Evolutionary conservation across 1,140 invertebrate species (phyloP).

Genomic region (Bombus affinis): DNA sequence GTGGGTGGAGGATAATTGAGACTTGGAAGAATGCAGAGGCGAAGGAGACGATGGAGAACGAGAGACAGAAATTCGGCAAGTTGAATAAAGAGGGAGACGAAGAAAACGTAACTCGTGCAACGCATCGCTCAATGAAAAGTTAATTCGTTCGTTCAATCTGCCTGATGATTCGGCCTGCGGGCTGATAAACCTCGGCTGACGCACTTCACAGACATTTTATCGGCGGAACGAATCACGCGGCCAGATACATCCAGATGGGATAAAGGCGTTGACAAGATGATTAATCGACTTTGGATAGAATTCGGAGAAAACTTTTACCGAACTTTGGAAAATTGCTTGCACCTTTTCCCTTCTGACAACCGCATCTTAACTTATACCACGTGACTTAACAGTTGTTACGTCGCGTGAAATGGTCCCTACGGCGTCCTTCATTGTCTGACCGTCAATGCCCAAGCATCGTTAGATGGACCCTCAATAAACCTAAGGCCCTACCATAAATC

Average conservation of each 20-base stretch:
- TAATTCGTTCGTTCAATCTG: slow-evolving; percentile 68
- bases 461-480: no score
- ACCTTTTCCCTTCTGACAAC: no score
- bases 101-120: slow-evolving; percentile 6
- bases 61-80: neutral
- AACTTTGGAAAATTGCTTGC: neutral
- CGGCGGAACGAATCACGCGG: neutral
- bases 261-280: slow-evolving; percentile 16
- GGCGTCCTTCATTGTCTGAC: no score
- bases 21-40: neutral
- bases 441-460: no score
- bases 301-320: neutral
- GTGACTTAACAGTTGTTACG: neutral
- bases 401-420: no score
- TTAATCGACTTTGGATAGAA: slow-evolving; percentile 17
- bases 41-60: slow-evolving; percentile 13
- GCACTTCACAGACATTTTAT: slow-evolving; percentile 12
- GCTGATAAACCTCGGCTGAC: slow-evolving; percentile 45
- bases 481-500: no score
- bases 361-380: neutral
- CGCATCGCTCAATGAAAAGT: slow-evolving; percentile 61
- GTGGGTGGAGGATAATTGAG: neutral
- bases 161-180: slow-evolving; percentile 36
- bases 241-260: neutral
- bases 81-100: slow-evolving; percentile 3